A percentile compares a stretch with the other conserved stretches of the same genome.
phyloP scores from a whole-genome alignment of 2,113 vertebrate species.

The Australoheros scitulus region DNA sequence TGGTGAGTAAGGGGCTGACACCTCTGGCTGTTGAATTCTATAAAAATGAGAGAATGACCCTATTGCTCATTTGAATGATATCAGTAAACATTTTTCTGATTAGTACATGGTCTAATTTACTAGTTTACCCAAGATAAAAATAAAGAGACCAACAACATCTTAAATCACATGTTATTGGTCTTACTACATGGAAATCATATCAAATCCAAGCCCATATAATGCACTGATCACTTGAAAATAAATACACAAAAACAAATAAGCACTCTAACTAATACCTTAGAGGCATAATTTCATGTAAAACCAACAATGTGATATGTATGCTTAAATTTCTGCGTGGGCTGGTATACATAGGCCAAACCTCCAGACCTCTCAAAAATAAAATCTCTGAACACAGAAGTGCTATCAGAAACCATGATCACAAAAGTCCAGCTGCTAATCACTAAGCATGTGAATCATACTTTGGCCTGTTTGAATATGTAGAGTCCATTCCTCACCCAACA shows the following conservation, averaged over 20 bases:
- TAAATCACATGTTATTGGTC: not conserved
- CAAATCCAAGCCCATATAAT: not conserved
- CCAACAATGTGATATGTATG: not conserved
- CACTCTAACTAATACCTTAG: not conserved
- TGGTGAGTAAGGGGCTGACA: accelerated
- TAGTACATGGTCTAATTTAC: not conserved
- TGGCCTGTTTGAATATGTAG: not conserved
- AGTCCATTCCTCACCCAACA: constrained; percentile 82
- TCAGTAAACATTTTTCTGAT: not conserved
- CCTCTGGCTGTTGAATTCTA: not conserved
- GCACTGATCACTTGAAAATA: not conserved
- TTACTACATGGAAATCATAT: not conserved
- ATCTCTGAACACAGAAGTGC: not conserved
- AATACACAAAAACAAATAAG: not conserved
- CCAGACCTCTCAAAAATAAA: no score
- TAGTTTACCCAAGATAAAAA: not conserved
- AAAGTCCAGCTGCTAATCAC: not conserved
- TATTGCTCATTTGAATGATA: not conserved
- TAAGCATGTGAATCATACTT: not conserved
- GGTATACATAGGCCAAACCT: no score
- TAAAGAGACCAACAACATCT: not conserved
- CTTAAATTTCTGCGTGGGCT: not conserved
- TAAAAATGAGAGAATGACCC: not conserved
- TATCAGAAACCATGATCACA: not conserved
- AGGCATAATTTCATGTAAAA: no score